phyloP scores from a whole-genome alignment of 2,888 invertebrate genomes.

The Cheilosia scutellata region DNA sequence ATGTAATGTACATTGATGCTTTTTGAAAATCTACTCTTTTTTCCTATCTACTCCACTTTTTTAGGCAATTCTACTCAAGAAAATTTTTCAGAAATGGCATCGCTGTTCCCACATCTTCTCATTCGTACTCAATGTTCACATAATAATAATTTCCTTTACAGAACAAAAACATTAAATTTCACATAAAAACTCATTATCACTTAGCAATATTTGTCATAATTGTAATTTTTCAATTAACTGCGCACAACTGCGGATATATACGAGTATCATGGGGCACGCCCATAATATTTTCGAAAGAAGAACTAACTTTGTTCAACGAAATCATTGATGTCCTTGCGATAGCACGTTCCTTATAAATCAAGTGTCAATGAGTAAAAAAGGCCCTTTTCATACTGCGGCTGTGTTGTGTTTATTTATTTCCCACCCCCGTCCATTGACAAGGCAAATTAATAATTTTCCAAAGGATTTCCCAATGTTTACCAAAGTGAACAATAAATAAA shows the following conservation, averaged over 20 bases:
- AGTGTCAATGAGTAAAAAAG: constrained; percentile 36
- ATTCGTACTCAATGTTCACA: no score
- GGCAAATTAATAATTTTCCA: constrained; percentile 40
- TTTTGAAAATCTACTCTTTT: no score
- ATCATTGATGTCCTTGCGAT: constrained; percentile 56
- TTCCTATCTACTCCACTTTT: no score
- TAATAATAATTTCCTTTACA: no score
- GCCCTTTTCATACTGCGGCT: constrained; percentile 1
- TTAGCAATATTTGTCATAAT: not conserved
- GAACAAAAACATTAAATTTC: no score
- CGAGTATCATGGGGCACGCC: not conserved
- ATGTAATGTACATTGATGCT: no score
- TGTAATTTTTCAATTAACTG: constrained; percentile 6
- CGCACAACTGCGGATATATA: not conserved
- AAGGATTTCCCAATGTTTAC: constrained; percentile 51
- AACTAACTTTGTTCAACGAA: constrained; percentile 36
- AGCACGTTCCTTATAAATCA: constrained; percentile 61
- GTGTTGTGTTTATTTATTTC: constrained; percentile 14
- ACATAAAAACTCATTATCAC: not conserved
- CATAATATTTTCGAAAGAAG: constrained; percentile 1
- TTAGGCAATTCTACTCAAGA: no score
- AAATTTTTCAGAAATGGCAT: no score
- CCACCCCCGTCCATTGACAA: not conserved
- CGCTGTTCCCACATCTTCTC: no score
- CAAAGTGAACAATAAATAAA: constrained; percentile 59